Evolutionary conservation across 64 coral and sea anemone species (phyloP), one percentile per base, ranked within the genome.

Genomic region (Hydrozoanthus tunicans): DNA sequence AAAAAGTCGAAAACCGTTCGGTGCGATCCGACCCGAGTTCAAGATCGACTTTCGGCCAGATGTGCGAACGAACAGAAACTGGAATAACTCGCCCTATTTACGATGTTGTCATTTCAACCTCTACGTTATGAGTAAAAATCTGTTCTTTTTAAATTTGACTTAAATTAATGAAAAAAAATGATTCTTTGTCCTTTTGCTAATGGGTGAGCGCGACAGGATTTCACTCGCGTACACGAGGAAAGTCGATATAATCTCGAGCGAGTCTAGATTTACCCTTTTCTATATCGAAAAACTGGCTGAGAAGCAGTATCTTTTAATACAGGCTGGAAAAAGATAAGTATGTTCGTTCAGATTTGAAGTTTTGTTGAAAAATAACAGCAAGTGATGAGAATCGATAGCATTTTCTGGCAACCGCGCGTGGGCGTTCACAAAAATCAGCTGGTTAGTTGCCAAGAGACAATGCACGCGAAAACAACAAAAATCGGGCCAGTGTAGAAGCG

Each of bases 71-170:
- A 23, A 71, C 6, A 71, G 26, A 71, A 71, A 71, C 15, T 71
- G 23, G 6, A 25, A 71, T 27, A 71, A 71, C 68, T 71, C 68
- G 15, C 15, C 23, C 68, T 71, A 20, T 24, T 71, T 71, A 24
- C 23, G 26, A 25, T 25, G 20, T 71, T 15, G 26, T 71, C 68
- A 71, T 71, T 71, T 52, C 7, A 76, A 53, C 73, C 73, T 76
- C 8, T 51, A 76, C 15, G 73, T 6, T 55, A 78, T 57, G 6
- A 56, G 52, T 78, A 78, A 78, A 56, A 78, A 78, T 78, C 75
- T 78, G 52, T 78, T 78, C 51, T 78, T 78, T 78, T 78, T 78
- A 78, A 78, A 56, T 56, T 78, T 78, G 75, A 17, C 75, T 78
- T 78, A 78, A 78, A 78, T 56, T 78, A 78, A 78, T 78, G 52